Conservation (phyloP, 2,113 vertebrate species). For the Nothoprocta pentlandii region DNA sequence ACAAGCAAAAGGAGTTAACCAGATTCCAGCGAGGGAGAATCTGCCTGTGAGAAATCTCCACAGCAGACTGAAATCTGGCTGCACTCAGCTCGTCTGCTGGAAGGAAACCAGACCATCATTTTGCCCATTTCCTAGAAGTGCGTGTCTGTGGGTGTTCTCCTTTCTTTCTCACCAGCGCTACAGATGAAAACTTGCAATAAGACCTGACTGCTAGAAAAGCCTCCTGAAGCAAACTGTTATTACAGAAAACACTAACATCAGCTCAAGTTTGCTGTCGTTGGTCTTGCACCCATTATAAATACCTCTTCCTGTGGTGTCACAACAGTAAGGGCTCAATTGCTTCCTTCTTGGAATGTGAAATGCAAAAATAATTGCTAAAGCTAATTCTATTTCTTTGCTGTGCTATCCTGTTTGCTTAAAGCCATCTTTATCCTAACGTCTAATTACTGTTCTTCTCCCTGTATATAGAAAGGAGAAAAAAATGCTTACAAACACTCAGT, state of each 20-base stretch:
- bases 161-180: conserved; percentile 44
- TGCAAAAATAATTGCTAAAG: neutral
- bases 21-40: conserved; percentile 15
- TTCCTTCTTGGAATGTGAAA: conserved; percentile 29
- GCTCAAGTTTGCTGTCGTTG: neutral
- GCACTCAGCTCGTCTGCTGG: conserved; percentile 54
- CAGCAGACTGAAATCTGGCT: conserved; percentile 52
- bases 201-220: conserved; percentile 27
- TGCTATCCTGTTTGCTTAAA: conserved; percentile 4
- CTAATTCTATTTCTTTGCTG: neutral
- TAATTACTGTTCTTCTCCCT: conserved; percentile 34
- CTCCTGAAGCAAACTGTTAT: conserved; percentile 50
- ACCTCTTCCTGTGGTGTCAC: conserved; percentile 11
- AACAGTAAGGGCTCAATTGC: neutral
- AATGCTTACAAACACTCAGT: neutral
- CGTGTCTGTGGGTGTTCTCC: conserved; percentile 56
- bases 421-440: neutral
- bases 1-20: conserved; percentile 38
- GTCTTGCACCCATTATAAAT: neutral
- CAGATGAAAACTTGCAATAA: conserved; percentile 33
- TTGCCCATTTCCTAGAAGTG: conserved; percentile 55
- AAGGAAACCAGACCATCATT: conserved; percentile 52
- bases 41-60: conserved; percentile 49
- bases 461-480: neutral
- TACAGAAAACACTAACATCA: conserved; percentile 28